Evolutionary conservation across 2,113 vertebrate species (phyloP), one percentile per base, ranked within the genome.

Genomic region (Melanerpes aurifrons): DNA sequence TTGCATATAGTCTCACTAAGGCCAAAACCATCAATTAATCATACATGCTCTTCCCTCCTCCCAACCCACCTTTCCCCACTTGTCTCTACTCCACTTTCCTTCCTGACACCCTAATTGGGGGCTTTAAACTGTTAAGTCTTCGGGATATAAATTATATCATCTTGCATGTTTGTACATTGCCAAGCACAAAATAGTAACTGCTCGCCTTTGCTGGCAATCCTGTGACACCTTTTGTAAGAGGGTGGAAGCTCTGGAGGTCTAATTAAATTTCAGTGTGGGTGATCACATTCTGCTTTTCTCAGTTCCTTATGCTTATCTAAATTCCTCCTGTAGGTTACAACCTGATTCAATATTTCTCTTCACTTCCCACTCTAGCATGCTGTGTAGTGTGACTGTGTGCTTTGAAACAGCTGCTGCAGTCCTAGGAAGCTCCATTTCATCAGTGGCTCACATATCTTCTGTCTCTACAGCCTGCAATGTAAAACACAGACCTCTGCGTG

Each of bases 261-360:
- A 56, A 97, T 92, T 92, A 96, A 94, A 87, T 79, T 94, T 88
- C 95, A 95, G 76, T 62, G 82, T 95, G 94, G 93, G 87, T 96
- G 97, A 97, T 97, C 94, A 96, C 85, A 91, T 89, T 95, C 90
- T 90, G 92, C 94, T 95, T 92, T 89, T 80, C 96, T 89, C 89
- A 94, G 95, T 97, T 97, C 90, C 86, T 93, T 22, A 69, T 61
- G 86, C 93, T 96, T 92, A 89, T 89, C 92, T 92, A 81, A 87
- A 90, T 89, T 94, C 66, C 54, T 95, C 90, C 68, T 74, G 89
- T 95, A 96, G 68, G 91, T 91, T 97, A 94, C 96, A 96, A 82
- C 87, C 94, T 92, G 93, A 92, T 84, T 86, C 94, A 95, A 75
- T 91, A 96, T 89, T 92, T 92, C 93, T 95, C 91, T 87, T 82